Evolutionary conservation across 2,888 invertebrate species (phyloP).

Genomic region (Lithophane semibrunnea): DNA sequence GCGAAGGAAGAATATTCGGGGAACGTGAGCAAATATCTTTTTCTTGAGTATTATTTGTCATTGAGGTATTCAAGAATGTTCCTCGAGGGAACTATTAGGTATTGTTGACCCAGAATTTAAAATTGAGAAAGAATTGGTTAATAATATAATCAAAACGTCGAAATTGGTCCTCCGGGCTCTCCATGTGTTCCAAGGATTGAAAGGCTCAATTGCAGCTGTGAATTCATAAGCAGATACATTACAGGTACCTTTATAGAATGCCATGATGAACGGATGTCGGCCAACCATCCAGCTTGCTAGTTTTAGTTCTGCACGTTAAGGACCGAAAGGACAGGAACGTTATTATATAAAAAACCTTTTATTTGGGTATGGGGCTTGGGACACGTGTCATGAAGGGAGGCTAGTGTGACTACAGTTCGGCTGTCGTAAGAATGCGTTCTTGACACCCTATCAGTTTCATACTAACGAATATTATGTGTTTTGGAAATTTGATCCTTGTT

Average conservation of each 20-base stretch:
- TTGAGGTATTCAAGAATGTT: constrained; percentile 29
- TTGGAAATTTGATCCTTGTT: too few relatives aligned
- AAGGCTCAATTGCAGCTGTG: background rate
- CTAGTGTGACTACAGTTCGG: too few relatives aligned
- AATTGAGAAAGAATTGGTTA: constrained; percentile 33
- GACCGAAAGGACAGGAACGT: background rate
- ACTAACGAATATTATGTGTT: too few relatives aligned
- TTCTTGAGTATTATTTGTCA: constrained; percentile 36
- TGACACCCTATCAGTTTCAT: too few relatives aligned
- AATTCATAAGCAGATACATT: constrained; percentile 15
- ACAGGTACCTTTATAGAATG: background rate
- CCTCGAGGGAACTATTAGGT: constrained; percentile 62
- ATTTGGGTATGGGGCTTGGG: too few relatives aligned
- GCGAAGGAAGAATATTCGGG: constrained; percentile 45
- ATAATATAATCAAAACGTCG: constrained; percentile 22
- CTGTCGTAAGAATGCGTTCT: too few relatives aligned
- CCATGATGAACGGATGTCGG: background rate
- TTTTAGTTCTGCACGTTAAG: background rate
- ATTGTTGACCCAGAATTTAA: constrained; percentile 48
- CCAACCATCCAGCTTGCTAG: background rate
- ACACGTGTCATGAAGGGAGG: too few relatives aligned
- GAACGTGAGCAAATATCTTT: constrained; percentile 25
- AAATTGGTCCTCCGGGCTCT: constrained; percentile 43
- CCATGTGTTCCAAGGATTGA: constrained; percentile 4
- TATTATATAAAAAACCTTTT: background rate